Base-by-base conservation (phyloP, 2,797 vertebrate species). In the Catharus ustulatus region DNA sequence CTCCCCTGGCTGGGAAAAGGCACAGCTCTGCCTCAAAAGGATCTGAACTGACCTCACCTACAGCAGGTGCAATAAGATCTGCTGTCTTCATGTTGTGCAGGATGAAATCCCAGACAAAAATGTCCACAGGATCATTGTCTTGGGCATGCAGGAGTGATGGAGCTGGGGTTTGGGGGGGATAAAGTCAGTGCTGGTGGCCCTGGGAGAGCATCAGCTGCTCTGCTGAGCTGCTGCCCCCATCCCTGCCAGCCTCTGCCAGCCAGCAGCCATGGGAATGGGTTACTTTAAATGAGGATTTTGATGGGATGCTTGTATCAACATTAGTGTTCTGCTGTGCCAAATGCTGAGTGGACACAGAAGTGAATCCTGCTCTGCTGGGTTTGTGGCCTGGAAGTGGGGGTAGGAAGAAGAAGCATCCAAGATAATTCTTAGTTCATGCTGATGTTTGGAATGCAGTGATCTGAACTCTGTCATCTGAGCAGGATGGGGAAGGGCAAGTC, bases 121-220 rank as follows among this genome's bases (percentile, higher is more conserved):
- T 5, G 3, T 8, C 32, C 40, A 1, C 8, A 49, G 61, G 48
- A 48, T 6, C 5, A 0, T 30, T 72, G 16, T 63, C 29, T 11
- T 21, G 1, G 38, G 21, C 3, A 0, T 11, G 9, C 7, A 45
- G 26, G 52, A 59, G 32, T 10, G 8, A 4, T 11, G 51, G 45
- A 22, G 27, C 38, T 77, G 61, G 43, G 26, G 14, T 6, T 12
- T 14, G 23, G 52, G 22, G 15, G 13, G 51, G 30, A 8, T 9
- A 23, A 9, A 24, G 13, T 1, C 5, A 11, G 13, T 40, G 4
- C 27, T 42, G 52, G 36, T 19, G 29, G 23, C 6, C 16, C 24
- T 40, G 36, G 73, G 43, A n/a, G 14, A 52, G 7, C 46, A 48
- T n/a, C 19, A 40, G 9, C 76, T 83, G 68, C 64, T 51, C 54